These are phyloP conservation scores for Leucania comma DNA, from an alignment of 2,888 invertebrate genomes.

Conservation along the genomic window DNA sequence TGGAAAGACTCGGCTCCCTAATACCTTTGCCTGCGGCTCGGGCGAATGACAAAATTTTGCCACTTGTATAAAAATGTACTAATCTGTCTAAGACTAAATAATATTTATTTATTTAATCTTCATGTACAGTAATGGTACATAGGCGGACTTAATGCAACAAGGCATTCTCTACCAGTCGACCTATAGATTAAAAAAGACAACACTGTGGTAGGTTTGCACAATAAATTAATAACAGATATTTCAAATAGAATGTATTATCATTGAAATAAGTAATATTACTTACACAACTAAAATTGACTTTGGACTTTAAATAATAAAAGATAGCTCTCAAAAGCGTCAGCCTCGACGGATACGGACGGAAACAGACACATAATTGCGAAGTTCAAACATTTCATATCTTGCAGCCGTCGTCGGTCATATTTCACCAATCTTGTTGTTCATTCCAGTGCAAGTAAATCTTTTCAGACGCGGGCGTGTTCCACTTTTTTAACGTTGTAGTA, in stretches of 20 bases:
- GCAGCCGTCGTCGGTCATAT: conserved; percentile 54
- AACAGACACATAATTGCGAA: conserved; percentile 41
- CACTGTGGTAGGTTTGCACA: no score
- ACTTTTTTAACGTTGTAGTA: conserved; percentile 65
- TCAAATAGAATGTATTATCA: no score
- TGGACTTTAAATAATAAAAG: conserved; percentile 24
- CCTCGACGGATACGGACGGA: conserved; percentile 30
- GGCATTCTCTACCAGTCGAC: no score
- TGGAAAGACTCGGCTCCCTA: no score
- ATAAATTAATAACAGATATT: no score
- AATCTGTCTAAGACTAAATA: neutral
- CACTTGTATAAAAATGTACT: no score
- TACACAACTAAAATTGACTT: neutral
- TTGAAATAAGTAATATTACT: neutral
- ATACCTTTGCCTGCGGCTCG: no score
- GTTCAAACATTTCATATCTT: conserved; percentile 53
- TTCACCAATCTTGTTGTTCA: conserved; percentile 54
- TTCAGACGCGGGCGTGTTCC: conserved; percentile 53
- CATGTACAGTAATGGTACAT: no score
- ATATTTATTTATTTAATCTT: no score
- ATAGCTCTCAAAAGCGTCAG: conserved; percentile 21
- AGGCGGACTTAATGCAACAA: no score
- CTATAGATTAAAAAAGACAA: no score
- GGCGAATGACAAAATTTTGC: no score
- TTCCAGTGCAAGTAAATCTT: conserved; percentile 60